A percentile compares a stretch with the other conserved stretches of the same genome.
These are phyloP conservation scores for Rhabdomys dilectus DNA, from an alignment of 2,113 vertebrate genomes.

Conservation along the genomic window DNA sequence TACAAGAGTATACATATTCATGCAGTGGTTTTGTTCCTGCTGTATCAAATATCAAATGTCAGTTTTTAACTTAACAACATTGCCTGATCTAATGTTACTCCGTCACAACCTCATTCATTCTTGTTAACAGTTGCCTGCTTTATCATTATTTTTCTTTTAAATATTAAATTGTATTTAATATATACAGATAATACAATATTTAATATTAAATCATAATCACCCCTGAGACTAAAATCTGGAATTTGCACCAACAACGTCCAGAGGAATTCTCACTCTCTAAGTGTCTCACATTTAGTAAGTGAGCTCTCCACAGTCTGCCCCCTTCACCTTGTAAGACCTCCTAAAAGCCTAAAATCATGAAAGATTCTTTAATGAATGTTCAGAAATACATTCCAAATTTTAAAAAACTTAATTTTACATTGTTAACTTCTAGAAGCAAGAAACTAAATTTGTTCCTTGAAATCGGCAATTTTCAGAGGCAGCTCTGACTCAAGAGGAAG, in stretches of 20 bases:
- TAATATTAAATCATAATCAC: background rate
- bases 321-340: background rate
- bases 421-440: slow-evolving; percentile 12
- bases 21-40: background rate
- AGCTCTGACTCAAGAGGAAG: background rate
- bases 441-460: slow-evolving; percentile 31
- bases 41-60: background rate
- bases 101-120: background rate
- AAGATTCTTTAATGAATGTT: background rate
- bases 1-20: background rate
- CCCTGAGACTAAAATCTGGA: slow-evolving; percentile 26
- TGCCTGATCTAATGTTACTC: background rate
- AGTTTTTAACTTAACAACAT: background rate
- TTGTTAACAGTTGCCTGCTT: background rate
- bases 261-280: background rate
- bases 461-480: background rate
- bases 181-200: background rate
- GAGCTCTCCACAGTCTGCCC: background rate
- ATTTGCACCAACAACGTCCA: background rate
- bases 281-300: background rate
- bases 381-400: slow-evolving; percentile 11
- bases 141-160: background rate
- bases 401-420: background rate
- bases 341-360: background rate
- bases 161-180: background rate